A percentile compares a stretch with the other conserved stretches of the same genome.
phyloP scores from a whole-genome alignment of 2,797 vertebrate species.

The Eremophila alpestris region DNA sequence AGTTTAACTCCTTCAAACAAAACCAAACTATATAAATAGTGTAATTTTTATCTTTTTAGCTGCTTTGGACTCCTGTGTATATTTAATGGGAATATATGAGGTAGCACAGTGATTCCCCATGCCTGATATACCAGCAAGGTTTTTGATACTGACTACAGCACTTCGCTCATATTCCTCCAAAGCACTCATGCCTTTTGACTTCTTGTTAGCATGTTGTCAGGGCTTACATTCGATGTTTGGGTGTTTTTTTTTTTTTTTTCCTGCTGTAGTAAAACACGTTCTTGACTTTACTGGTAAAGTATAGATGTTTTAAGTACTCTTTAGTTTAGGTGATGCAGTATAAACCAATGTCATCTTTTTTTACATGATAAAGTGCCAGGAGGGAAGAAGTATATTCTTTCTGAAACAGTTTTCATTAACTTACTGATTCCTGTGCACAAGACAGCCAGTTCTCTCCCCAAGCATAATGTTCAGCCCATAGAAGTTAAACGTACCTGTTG shows the following conservation, averaged over 20 bases:
- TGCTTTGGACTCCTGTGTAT: not conserved
- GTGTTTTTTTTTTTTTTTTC: no score
- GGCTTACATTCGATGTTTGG: not conserved
- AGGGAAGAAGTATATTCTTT: not conserved
- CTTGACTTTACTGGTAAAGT: not conserved
- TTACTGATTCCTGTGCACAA: not conserved
- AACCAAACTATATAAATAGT: not conserved
- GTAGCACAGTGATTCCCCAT: not conserved
- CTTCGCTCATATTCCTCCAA: not conserved
- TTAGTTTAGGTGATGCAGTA: not conserved
- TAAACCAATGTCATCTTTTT: not conserved
- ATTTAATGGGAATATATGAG: not conserved
- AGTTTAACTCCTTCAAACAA: not conserved
- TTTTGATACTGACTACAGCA: not conserved
- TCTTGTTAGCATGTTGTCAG: not conserved
- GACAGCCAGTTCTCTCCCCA: not conserved
- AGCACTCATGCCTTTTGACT: not conserved
- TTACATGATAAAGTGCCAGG: not conserved
- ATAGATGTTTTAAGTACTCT: rapidly evolving
- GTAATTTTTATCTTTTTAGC: not conserved
- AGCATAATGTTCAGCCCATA: not conserved
- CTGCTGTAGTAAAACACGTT: not conserved
- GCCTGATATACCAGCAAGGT: not conserved
- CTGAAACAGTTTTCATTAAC: not conserved
- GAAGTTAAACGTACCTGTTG: not conserved